Evolutionary conservation across 2,113 vertebrate species (phyloP).

Genomic region (Himantopus leucocephalus): DNA sequence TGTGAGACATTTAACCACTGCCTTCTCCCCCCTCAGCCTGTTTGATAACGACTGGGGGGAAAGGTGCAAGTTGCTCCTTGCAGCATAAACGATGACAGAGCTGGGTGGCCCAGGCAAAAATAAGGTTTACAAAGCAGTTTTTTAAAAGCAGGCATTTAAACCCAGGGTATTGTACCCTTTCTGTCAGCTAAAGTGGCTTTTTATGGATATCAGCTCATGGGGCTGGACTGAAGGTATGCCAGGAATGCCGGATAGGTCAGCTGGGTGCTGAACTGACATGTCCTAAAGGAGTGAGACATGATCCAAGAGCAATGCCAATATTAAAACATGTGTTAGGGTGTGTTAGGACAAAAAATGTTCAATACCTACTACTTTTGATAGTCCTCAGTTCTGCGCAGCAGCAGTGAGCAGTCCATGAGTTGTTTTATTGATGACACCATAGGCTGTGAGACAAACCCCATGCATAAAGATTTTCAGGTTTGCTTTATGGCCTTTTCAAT

Average conservation of each 20-base stretch:
- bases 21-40: neutral
- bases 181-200: slow-evolving; percentile 46
- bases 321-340: neutral
- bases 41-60: neutral
- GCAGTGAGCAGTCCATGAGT: neutral
- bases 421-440: neutral
- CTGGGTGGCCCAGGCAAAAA: neutral
- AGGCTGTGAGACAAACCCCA: neutral
- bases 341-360: slow-evolving; percentile 17
- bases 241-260: slow-evolving; percentile 41
- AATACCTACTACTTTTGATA: neutral
- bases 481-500: slow-evolving; percentile 19
- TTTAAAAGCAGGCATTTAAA: neutral
- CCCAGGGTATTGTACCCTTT: neutral
- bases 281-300: slow-evolving; percentile 10
- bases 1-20: neutral
- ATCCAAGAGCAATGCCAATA: neutral
- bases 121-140: neutral
- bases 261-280: slow-evolving; percentile 10
- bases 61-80: neutral
- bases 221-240: slow-evolving; percentile 34
- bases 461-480: slow-evolving; percentile 21
- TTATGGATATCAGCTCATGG: slow-evolving; percentile 25
- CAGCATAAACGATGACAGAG: neutral
- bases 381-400: neutral